Conservation (phyloP, 2,888 invertebrate genomes). For the Encarsia formosa region DNA sequence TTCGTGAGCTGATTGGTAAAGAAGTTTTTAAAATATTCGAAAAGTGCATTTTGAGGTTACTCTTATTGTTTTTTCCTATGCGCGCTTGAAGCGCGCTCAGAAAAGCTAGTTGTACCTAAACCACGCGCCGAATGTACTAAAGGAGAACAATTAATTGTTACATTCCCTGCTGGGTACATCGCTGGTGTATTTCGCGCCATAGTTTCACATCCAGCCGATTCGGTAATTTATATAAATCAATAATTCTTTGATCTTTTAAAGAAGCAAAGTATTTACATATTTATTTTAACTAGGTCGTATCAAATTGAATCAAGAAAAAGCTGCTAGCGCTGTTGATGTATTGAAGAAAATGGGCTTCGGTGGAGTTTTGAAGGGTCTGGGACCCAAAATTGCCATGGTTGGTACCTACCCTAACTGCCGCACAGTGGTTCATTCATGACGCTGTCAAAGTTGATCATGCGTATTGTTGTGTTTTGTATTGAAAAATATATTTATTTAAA, state of each 20-base stretch:
- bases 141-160: slow-evolving; percentile 89
- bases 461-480: too few species aligned
- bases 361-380: slow-evolving; percentile 85
- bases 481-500: too few species aligned
- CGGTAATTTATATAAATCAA: slow-evolving; percentile 51
- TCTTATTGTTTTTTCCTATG: too few species aligned
- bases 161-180: slow-evolving; percentile 93
- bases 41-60: too few species aligned
- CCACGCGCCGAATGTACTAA: slow-evolving; percentile 87
- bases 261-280: too few species aligned
- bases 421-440: slow-evolving; percentile 97
- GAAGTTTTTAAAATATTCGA: too few species aligned
- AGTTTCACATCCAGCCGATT: slow-evolving; percentile 98
- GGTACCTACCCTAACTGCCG: slow-evolving; percentile 93
- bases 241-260: background rate
- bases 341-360: slow-evolving; percentile 70
- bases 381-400: slow-evolving; percentile 93
- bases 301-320: slow-evolving; percentile 93
- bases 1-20: too few species aligned
- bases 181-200: slow-evolving; percentile 99
- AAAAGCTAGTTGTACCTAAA: slow-evolving; percentile 96
- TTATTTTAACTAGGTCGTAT: slow-evolving; percentile 62
- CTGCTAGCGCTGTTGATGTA: slow-evolving; percentile 67
- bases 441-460: slow-evolving; percentile 83
- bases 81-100: too few species aligned